phyloP scores from a whole-genome alignment of 2,113 vertebrate species.

The Callopanchax toddi region DNA sequence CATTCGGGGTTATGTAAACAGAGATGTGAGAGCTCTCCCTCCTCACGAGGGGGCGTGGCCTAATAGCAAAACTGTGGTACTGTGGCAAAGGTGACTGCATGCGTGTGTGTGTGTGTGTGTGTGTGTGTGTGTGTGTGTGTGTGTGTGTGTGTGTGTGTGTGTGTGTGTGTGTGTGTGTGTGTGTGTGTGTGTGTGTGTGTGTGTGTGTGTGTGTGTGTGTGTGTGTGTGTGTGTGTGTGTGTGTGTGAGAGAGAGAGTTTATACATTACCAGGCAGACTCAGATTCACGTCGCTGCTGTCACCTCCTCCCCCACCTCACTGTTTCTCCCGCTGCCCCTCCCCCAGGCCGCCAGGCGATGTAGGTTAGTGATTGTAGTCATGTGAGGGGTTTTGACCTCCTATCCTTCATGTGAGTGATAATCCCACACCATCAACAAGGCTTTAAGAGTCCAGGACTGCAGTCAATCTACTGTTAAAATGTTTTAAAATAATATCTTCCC shows the following conservation, averaged over 20 bases:
- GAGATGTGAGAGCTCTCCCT: slow-evolving; percentile 45
- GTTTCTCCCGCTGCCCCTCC: slow-evolving; percentile 26
- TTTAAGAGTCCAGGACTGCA: slow-evolving; percentile 34
- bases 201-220: too few relatives aligned
- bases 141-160: too few relatives aligned
- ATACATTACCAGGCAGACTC: slow-evolving; percentile 29
- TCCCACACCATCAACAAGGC: background rate
- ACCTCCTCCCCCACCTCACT: slow-evolving; percentile 19
- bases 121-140: too few relatives aligned
- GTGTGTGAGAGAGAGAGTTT: background rate
- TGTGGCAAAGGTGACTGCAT: slow-evolving; percentile 67
- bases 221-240: too few relatives aligned
- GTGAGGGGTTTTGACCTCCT: slow-evolving; percentile 28
- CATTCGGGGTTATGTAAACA: slow-evolving; percentile 61
- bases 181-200: background rate
- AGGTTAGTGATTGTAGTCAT: slow-evolving; percentile 53
- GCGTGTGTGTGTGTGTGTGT: too few relatives aligned
- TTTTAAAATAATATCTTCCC: too few relatives aligned
- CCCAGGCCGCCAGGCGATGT: slow-evolving; percentile 36
- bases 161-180: too few relatives aligned
- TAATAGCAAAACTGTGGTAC: slow-evolving; percentile 54
- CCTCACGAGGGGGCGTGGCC: slow-evolving; percentile 35
- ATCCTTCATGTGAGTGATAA: slow-evolving; percentile 26
- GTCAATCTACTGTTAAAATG: background rate
- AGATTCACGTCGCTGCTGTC: slow-evolving; percentile 5